phyloP scores from a whole-genome alignment of 2,797 vertebrate genomes.

The Anguilla pacifica region DNA sequence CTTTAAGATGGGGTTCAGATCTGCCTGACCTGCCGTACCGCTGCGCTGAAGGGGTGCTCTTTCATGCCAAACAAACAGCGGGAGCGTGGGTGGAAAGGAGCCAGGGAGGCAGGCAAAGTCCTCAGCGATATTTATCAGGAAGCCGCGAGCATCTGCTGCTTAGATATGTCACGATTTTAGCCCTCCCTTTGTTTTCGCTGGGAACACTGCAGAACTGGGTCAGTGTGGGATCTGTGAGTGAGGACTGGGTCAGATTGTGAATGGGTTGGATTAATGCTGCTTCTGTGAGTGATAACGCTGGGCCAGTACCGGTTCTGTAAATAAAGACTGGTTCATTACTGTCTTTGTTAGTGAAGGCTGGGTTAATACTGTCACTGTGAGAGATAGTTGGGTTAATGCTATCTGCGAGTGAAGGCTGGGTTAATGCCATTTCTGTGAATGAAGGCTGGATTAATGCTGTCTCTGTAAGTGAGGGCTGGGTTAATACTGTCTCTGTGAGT shows the following conservation, averaged over 20 bases:
- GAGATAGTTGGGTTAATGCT: neutral
- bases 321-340: conserved; percentile 1
- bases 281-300: conserved; percentile 16
- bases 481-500: conserved; percentile 44
- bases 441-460: neutral
- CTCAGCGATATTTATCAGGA: conserved; percentile 30
- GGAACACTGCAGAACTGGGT: neutral
- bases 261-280: neutral
- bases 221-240: neutral
- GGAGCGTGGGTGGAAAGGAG: neutral
- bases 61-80: neutral
- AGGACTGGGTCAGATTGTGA: neutral
- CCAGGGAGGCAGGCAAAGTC: neutral
- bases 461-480: conserved; percentile 32
- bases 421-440: neutral
- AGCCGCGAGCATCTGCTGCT: conserved; percentile 38
- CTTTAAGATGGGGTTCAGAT: neutral
- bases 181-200: conserved; percentile 4
- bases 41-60: neutral
- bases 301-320: neutral
- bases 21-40: neutral
- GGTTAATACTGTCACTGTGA: neutral
- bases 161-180: neutral
- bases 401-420: neutral
- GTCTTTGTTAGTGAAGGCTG: neutral